phyloP scores from a whole-genome alignment of 1,140 invertebrate genomes.

The Vollenhovia emeryi region DNA sequence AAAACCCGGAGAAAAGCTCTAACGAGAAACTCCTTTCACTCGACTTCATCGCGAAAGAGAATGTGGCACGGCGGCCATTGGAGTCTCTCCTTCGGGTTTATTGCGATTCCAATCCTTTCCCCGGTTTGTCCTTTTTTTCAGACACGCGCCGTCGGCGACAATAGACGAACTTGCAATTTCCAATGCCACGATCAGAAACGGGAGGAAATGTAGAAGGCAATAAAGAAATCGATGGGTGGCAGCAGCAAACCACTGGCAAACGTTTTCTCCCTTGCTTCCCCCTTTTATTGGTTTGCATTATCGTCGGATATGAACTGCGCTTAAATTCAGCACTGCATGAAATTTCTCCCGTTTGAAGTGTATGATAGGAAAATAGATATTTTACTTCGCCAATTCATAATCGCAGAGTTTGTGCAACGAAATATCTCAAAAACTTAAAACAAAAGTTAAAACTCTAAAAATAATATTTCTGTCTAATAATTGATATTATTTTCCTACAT shows the following conservation, averaged over 20 bases:
- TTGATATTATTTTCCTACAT: not conserved
- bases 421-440: not conserved
- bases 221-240: constrained; percentile 53
- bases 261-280: not conserved
- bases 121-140: constrained; percentile 18
- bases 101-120: constrained; percentile 40
- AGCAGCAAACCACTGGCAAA: constrained; percentile 10
- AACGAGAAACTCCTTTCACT: constrained; percentile 49
- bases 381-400: not conserved
- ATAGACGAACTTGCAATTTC: constrained; percentile 61
- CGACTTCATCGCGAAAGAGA: constrained; percentile 9
- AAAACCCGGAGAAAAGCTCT: constrained; percentile 51
- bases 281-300: constrained; percentile 49
- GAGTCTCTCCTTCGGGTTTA: constrained; percentile 37
- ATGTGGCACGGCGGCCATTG: constrained; percentile 21
- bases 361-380: constrained; percentile 1
- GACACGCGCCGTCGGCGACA: constrained; percentile 40
- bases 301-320: constrained; percentile 9
- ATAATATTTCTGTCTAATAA: not conserved
- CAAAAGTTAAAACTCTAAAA: not conserved
- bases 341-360: not conserved
- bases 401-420: not conserved
- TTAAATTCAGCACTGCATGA: constrained; percentile 14
- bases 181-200: constrained; percentile 57
- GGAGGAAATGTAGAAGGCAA: constrained; percentile 51